phyloP scores from a whole-genome alignment of 2,888 invertebrate species.

The Meloe dianella region DNA sequence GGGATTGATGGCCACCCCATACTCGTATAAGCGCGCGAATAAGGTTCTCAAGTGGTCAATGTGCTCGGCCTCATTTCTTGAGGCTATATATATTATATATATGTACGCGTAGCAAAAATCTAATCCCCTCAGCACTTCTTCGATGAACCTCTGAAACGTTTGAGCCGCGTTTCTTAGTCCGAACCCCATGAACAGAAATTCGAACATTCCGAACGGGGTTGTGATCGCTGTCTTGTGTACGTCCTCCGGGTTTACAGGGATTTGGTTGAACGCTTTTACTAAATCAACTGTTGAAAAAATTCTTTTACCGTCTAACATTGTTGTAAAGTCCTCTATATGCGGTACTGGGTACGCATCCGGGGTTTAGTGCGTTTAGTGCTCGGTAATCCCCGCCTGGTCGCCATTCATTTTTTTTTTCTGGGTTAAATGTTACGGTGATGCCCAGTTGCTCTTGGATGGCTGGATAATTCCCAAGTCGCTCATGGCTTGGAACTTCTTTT shows the following conservation, averaged over 20 bases:
- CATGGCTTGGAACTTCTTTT: too few relatives aligned
- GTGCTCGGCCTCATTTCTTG: constrained; percentile 34
- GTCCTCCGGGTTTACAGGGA: constrained; percentile 44
- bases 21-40: constrained; percentile 40
- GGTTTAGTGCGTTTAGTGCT: too few relatives aligned
- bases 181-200: constrained; percentile 50
- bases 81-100: constrained; percentile 49
- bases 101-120: constrained; percentile 48
- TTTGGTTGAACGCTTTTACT: constrained; percentile 39
- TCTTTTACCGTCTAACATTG: too few relatives aligned
- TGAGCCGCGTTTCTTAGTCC: constrained; percentile 56
- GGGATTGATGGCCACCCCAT: constrained; percentile 45
- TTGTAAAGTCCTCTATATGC: too few relatives aligned
- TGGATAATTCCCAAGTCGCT: too few relatives aligned
- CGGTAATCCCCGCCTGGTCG: too few relatives aligned
- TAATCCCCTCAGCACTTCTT: constrained; percentile 43
- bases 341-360: too few relatives aligned
- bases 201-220: constrained; percentile 42
- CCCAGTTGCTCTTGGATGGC: too few relatives aligned
- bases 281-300: too few relatives aligned
- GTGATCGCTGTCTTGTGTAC: constrained; percentile 44
- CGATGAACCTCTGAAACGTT: constrained; percentile 54
- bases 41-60: constrained; percentile 39
- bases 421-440: too few relatives aligned
- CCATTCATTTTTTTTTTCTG: too few relatives aligned